phyloP scores from a whole-genome alignment of 2,888 invertebrate genomes.

The Mythimna impura region DNA sequence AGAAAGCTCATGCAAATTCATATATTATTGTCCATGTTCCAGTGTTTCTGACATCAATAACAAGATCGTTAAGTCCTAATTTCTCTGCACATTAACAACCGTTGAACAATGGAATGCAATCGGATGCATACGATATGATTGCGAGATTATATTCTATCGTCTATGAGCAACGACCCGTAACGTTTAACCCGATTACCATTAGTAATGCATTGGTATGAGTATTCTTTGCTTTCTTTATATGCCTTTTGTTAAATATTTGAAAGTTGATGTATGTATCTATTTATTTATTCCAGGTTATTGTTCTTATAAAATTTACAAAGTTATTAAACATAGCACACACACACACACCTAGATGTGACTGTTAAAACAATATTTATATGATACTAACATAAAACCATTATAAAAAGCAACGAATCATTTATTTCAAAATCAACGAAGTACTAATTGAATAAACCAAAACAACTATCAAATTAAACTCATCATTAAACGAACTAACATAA shows the following conservation, averaged over 20 bases:
- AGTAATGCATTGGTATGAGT: not conserved
- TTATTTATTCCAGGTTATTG: not conserved
- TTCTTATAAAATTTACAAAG: not conserved
- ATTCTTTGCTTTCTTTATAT: not conserved
- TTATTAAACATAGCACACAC: not conserved
- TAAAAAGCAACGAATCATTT: too few relatives aligned
- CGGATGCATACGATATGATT: constrained; percentile 29
- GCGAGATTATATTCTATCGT: constrained; percentile 34
- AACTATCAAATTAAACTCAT: not conserved
- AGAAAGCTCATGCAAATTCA: too few relatives aligned
- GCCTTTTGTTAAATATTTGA: not conserved
- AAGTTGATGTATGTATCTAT: not conserved
- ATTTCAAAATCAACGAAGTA: too few relatives aligned
- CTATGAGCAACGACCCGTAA: constrained; percentile 31
- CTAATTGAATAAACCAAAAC: not conserved
- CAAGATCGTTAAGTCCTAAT: constrained; percentile 20
- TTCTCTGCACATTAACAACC: constrained; percentile 41
- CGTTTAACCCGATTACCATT: not conserved
- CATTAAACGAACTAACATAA: constrained; percentile 1
- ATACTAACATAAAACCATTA: too few relatives aligned
- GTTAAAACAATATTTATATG: not conserved
- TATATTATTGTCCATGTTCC: not conserved
- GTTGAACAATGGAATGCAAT: constrained; percentile 29
- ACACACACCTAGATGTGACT: too few relatives aligned
- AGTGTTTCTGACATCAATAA: not conserved